Evolutionary conservation across 2,797 vertebrate species (phyloP).

Genomic region (Malacoraja senta): DNA sequence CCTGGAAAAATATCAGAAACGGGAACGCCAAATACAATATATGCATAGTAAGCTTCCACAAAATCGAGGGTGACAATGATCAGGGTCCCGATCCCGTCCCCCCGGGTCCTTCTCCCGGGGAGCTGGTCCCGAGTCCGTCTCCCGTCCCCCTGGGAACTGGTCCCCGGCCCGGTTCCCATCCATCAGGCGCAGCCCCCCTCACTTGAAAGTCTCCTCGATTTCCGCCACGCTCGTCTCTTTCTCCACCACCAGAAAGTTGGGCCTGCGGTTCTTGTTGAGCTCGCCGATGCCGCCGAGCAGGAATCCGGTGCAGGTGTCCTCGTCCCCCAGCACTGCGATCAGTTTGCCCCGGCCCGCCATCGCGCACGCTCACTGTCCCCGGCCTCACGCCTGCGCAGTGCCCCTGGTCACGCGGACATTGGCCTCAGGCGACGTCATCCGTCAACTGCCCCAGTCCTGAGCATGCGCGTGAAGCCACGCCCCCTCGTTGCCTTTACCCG

Average conservation of each 20-base stretch:
- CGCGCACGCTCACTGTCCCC: neutral
- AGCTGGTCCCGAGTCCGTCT: neutral
- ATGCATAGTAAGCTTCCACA: neutral
- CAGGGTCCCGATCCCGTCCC: neutral
- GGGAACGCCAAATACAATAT: neutral
- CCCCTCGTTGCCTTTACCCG: too few species aligned
- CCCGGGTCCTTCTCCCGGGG: too few species aligned
- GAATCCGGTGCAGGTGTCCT: slow-evolving; percentile 87
- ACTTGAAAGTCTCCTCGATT: slow-evolving; percentile 92
- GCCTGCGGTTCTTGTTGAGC: slow-evolving; percentile 84
- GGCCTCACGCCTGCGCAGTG: neutral
- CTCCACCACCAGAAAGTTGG: slow-evolving; percentile 88
- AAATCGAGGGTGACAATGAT: neutral
- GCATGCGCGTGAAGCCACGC: neutral
- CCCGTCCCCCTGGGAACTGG: neutral
- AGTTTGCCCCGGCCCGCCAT: slow-evolving; percentile 81
- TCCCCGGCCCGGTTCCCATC: neutral
- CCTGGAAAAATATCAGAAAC: too few species aligned
- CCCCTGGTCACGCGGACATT: neutral
- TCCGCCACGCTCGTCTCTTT: slow-evolving; percentile 87
- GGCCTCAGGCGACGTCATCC: neutral
- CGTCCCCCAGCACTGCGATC: slow-evolving; percentile 84
- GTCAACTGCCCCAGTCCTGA: neutral
- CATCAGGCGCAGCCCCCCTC: slow-evolving; percentile 40
- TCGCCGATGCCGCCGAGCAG: slow-evolving; percentile 82